Base-by-base conservation (phyloP, 92 coral and sea anemone genomes). In the Parazoanthus darwini region DNA sequence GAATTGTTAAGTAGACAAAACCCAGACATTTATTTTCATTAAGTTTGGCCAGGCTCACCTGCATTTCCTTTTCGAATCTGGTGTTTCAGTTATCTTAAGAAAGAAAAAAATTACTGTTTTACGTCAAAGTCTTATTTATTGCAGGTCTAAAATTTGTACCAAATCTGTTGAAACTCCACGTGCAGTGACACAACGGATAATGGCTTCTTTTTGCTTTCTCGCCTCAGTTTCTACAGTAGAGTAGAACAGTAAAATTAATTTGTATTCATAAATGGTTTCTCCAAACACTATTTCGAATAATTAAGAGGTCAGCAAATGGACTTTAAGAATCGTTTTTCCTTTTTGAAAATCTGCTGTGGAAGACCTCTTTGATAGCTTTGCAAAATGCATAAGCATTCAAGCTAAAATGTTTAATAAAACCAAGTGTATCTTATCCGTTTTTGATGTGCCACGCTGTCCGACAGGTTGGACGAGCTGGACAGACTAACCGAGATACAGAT, bases 401-500 rank as follows among this genome's bases (percentile, higher is more conserved):
- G 9, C 5, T 22, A 33, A 44, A 8, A 5, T 10, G 18, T 44
- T 4, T 23, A 6, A 8, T 35, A 58, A 0, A 20, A n/a, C 26
- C 42, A 9, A 13, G 14, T 4, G 25, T 11, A 43, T 46, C 22
- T 20, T n/a, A 20, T 63, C 68, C 22, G 50, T 16, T n/a, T 16
- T 51, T 48, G 51, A 48, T 10, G 10, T 48, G 9, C 51, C 8
- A 48, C 11, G 51, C 10, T 48, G 10, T 11, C 51, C 51, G 51
- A 48, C 77, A 84, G 87, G 67, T 75, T 84, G n/a, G 87, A 84
- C 23, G 87, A 84, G 44, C 33, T 84, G 44, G 87, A 84, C 65
- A 71, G 48, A 56, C 35, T 84, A 18, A 46, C 87, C 39, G 87
- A 35, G 6, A 46, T 50, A n/a, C 44, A 46, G 39, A 15, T 20